A percentile compares a stretch with the other conserved stretches of the same genome.
phyloP scores from a whole-genome alignment of 64 coral and sea anemone genomes.

The Pachyseris speciosa region DNA sequence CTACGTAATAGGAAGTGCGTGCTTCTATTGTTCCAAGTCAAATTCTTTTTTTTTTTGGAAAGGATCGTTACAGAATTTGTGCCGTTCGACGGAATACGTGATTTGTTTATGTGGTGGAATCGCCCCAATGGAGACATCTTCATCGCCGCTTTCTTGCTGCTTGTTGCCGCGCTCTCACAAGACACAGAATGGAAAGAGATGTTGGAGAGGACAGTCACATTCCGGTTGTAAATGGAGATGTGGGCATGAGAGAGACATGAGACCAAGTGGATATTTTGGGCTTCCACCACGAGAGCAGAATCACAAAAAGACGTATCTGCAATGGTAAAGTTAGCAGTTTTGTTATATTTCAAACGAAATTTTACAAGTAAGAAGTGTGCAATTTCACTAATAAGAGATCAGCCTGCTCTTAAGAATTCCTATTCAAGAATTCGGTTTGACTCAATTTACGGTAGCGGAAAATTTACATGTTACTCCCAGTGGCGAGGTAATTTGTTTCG shows the following conservation, averaged over 20 bases:
- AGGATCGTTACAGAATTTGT: no score
- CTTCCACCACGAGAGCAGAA: background rate
- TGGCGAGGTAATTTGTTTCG: no score
- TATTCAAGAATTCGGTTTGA: no score
- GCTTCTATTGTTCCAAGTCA: no score
- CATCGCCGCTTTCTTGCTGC: background rate
- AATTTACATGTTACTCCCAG: no score
- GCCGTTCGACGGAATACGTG: no score
- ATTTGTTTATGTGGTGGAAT: background rate
- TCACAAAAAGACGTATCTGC: background rate
- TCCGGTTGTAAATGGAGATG: background rate
- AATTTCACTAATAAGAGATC: no score
- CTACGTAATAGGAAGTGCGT: no score
- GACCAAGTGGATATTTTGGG: background rate
- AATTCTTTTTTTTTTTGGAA: no score
- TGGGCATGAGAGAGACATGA: background rate
- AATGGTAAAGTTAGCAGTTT: constrained; percentile 10
- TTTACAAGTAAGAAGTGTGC: background rate
- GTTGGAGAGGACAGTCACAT: background rate
- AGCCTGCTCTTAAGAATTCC: no score
- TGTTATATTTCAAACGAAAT: background rate
- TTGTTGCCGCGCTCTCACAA: background rate
- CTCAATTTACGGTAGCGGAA: no score
- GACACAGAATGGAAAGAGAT: background rate
- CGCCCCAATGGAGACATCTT: background rate